Percentiles rank a stretch among this genome's conserved stretches.
Conservation (phyloP, 1,140 invertebrate genomes). For the Drosophila fuyamai region DNA sequence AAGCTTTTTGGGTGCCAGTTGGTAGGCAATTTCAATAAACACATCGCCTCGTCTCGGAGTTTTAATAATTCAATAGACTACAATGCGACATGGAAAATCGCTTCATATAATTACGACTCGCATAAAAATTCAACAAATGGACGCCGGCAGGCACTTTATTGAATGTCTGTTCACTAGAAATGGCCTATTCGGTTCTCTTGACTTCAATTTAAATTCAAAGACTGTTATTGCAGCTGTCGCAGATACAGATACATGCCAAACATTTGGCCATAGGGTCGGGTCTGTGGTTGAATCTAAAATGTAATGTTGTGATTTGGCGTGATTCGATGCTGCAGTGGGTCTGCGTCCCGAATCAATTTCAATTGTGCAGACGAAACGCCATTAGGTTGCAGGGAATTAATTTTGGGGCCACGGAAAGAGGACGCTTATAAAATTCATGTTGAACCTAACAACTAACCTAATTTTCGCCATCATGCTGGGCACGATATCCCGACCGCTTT, state of each 20-base stretch:
- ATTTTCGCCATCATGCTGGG: constrained; percentile 19
- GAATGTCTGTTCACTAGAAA: constrained; percentile 13
- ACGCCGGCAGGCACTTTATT: constrained; percentile 23
- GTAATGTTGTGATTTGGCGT: constrained; percentile 38
- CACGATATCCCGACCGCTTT: constrained; percentile 24
- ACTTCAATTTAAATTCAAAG: constrained; percentile 62
- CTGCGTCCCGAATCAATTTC: constrained; percentile 41
- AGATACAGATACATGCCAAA: constrained; percentile 18
- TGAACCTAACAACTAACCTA: constrained; percentile 2
- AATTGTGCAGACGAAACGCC: constrained; percentile 27
- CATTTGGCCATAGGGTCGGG: constrained; percentile 10
- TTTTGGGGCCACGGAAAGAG: constrained; percentile 10
- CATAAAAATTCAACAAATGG: constrained; percentile 50
- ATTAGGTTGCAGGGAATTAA: constrained; percentile 43
- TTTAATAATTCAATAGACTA: constrained; percentile 59
- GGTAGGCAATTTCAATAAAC: constrained; percentile 44
- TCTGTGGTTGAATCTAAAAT: constrained; percentile 37
- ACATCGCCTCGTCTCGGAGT: constrained; percentile 37
- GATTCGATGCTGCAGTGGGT: constrained; percentile 28
- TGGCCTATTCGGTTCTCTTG: constrained; percentile 22
- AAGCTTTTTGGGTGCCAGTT: constrained; percentile 33
- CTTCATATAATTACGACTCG: constrained; percentile 61
- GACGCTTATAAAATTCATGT: constrained; percentile 10
- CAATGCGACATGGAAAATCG: constrained; percentile 56
- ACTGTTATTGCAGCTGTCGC: constrained; percentile 73